Percentiles rank a stretch among this genome's conserved stretches.
These are phyloP conservation scores for Hirudo medicinalis DNA, from an alignment of 1,140 invertebrate genomes.

Conservation along the genomic window DNA sequence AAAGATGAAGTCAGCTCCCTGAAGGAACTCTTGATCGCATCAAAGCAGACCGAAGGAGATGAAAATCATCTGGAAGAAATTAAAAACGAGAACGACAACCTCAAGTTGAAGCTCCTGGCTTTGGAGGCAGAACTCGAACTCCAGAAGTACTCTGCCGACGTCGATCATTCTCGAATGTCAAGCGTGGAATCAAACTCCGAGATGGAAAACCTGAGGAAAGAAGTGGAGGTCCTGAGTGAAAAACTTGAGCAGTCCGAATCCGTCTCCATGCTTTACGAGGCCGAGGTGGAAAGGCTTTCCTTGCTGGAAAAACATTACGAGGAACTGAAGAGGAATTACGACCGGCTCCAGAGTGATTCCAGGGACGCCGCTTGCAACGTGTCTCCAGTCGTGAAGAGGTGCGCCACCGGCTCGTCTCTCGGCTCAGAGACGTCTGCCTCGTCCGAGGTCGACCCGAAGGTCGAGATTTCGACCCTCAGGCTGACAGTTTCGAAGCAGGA, in stretches of 20 bases:
- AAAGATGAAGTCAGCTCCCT: slow-evolving; percentile 44
- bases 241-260: neutral
- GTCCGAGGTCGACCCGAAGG: neutral
- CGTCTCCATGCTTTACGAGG: slow-evolving; percentile 8
- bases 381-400: slow-evolving; percentile 24
- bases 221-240: neutral
- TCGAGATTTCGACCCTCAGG: neutral
- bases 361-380: neutral
- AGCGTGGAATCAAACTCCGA: neutral
- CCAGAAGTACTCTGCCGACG: neutral
- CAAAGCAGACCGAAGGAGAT: slow-evolving; percentile 24
- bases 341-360: neutral
- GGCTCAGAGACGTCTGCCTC: neutral
- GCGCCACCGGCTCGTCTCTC: no score
- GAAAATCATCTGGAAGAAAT: slow-evolving; percentile 39
- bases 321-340: neutral
- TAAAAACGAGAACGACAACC: slow-evolving; percentile 47
- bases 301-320: neutral
- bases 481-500: slow-evolving; percentile 16
- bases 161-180: neutral
- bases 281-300: slow-evolving; percentile 9
- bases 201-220: neutral
- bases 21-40: slow-evolving; percentile 32
- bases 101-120: neutral
- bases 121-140: neutral